phyloP scores from a whole-genome alignment of 2,888 invertebrate genomes.

The Cheilosia soror region DNA sequence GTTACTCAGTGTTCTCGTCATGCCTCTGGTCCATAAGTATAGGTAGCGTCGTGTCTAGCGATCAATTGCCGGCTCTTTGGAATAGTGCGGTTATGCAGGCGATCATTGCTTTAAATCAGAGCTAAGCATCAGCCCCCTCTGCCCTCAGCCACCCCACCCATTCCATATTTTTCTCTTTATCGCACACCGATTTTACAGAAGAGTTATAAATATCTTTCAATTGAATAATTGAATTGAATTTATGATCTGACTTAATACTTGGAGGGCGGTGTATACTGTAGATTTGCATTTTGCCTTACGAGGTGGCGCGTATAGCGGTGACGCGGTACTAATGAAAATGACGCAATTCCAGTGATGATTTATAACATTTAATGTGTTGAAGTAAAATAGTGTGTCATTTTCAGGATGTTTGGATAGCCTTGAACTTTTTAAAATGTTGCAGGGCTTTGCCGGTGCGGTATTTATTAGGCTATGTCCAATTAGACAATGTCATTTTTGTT shows the following conservation, averaged over 20 bases:
- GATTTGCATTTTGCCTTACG: conserved; percentile 38
- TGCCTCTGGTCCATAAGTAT: no score
- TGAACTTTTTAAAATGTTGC: background rate
- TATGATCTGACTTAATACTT: conserved; percentile 50
- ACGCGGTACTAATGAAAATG: conserved; percentile 21
- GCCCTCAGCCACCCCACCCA: background rate
- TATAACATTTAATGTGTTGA: conserved; percentile 1
- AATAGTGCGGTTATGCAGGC: background rate
- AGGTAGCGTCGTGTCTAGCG: background rate
- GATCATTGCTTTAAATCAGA: conserved; percentile 39
- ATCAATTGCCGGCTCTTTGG: background rate
- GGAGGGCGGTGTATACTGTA: conserved; percentile 31
- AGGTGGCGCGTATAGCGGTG: background rate
- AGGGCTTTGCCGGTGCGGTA: no score
- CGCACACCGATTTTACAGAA: conserved; percentile 22
- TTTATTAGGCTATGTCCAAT: no score
- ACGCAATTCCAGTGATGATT: conserved; percentile 24
- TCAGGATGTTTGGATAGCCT: conserved; percentile 16
- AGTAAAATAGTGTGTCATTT: background rate
- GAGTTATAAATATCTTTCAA: conserved; percentile 61
- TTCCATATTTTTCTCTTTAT: background rate
- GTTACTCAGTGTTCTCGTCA: background rate
- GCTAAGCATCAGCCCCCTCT: background rate
- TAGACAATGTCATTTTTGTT: no score
- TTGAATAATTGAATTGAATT: conserved; percentile 66